phyloP scores from a whole-genome alignment of 1,140 invertebrate genomes.

The Drosophila virilis region DNA sequence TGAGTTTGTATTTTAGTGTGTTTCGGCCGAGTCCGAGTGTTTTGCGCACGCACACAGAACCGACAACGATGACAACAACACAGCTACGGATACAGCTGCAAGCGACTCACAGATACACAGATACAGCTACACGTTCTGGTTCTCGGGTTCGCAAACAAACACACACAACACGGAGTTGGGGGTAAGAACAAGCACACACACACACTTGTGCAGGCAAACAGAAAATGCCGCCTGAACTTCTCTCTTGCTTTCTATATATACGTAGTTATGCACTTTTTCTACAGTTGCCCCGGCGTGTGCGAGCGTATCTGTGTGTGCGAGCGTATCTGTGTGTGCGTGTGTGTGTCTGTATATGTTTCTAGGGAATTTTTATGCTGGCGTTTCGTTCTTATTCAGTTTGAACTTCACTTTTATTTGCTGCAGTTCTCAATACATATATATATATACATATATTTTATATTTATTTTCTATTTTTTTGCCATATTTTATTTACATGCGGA shows the following conservation, averaged over 20 bases:
- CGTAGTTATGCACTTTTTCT: conserved; percentile 40
- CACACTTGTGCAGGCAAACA: not conserved
- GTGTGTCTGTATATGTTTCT: conserved; percentile 31
- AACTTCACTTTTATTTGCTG: conserved; percentile 19
- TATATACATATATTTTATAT: conserved; percentile 8
- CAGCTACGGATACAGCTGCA: conserved; percentile 41
- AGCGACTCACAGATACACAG: conserved; percentile 34
- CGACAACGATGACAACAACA: conserved; percentile 25
- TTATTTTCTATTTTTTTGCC: conserved; percentile 1
- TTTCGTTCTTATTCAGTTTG: conserved; percentile 47
- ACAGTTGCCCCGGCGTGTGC: conserved; percentile 25
- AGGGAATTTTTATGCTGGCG: conserved; percentile 53
- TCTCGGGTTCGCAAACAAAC: conserved; percentile 16
- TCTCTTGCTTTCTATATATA: conserved; percentile 13
- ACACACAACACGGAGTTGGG: conserved; percentile 21
- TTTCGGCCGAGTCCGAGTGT: conserved; percentile 13
- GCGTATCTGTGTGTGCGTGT: conserved; percentile 4
- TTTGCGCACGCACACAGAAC: conserved; percentile 50
- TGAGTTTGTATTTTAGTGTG: conserved; percentile 10
- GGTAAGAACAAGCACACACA: conserved; percentile 42
- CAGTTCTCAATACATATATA: conserved; percentile 10
- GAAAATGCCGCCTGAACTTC: conserved; percentile 42
- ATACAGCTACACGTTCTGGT: conserved; percentile 23
- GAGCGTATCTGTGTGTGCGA: conserved; percentile 4
- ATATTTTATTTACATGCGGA: conserved; percentile 4